Base-by-base conservation (phyloP, 1,140 invertebrate genomes). In the Pemphigus obesinymphae region DNA sequence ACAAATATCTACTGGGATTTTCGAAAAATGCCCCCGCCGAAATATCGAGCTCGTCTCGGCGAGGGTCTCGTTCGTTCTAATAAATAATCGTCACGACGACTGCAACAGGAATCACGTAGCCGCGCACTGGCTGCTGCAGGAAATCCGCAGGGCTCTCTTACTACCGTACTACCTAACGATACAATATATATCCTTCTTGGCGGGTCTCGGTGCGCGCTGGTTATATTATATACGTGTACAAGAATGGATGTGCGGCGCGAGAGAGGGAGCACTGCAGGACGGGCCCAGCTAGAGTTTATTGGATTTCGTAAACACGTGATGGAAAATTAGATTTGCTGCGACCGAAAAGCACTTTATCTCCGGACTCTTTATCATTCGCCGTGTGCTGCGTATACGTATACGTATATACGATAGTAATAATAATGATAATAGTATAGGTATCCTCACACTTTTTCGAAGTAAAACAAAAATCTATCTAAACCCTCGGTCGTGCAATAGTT, bases 251-350 rank as follows among this genome's bases (percentile, higher is more conserved):
- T 1, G 43, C 10, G 37, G 66, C 15, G 63, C 10, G 13, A 58
- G 26, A 13, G 34, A 26, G 53, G 37, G 37, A 43, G 31, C 34
- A 45, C 43, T 4, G 10, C 43, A 13, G 13, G 43, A 11, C 23
- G 55, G n/a, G n/a, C n/a, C n/a, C n/a, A n/a, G n/a, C n/a, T n/a
- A n/a, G n/a, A 63, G 53, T 80, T 80, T 80, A 80, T 80, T 80
- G 76, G 76, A 80, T 80, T 80, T 80, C 48, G 76, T 80, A 80
- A 80, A 80, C 76, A 63, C 76, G 76, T 80, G 55, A 80, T 80
- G 45, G 50, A 80, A 80, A 61, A 80, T 80, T 80, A 80, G 76
- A 80, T 80, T 80, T 80, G 55, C 17, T 55, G 76, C 55, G 55
- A 80, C 76, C 50, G 76, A 80, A 61, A 61, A 61, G 76, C 37